phyloP scores from a whole-genome alignment of 2,888 invertebrate genomes.

The Orchestes rusci region DNA sequence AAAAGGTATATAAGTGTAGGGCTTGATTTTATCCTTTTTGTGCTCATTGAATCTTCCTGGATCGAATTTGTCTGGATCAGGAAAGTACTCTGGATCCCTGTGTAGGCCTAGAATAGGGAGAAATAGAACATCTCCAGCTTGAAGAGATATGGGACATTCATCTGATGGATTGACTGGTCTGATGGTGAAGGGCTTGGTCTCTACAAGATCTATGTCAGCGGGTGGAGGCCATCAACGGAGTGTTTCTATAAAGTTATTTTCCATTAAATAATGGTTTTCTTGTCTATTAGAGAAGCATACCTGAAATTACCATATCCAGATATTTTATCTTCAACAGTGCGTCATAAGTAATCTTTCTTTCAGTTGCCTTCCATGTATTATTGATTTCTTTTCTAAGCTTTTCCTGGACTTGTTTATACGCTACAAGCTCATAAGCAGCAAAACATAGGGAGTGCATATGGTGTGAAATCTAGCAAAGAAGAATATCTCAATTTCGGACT shows the following conservation, averaged over 20 bases:
- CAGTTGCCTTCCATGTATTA: slow-evolving; percentile 35
- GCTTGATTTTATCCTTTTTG: slow-evolving; percentile 42
- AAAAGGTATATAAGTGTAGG: slow-evolving; percentile 48
- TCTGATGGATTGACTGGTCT: slow-evolving; percentile 25
- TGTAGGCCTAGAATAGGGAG: slow-evolving; percentile 41
- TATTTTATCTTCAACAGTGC: slow-evolving; percentile 46
- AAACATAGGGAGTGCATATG: slow-evolving; percentile 47
- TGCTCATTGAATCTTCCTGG: slow-evolving; percentile 39
- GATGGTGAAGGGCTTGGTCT: slow-evolving; percentile 43
- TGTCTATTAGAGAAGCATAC: too few species aligned
- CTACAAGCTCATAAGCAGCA: slow-evolving; percentile 50
- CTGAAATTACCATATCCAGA: slow-evolving; percentile 47
- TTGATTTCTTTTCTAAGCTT: slow-evolving; percentile 50
- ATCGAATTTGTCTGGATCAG: slow-evolving; percentile 45
- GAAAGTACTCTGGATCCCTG: slow-evolving; percentile 41
- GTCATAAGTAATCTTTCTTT: slow-evolving; percentile 42
- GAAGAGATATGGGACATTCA: slow-evolving; percentile 29
- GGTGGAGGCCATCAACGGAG: too few species aligned
- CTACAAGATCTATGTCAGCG: slow-evolving; percentile 43
- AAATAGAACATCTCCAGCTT: slow-evolving; percentile 34
- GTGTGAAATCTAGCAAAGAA: slow-evolving; percentile 50
- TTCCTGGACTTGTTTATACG: slow-evolving; percentile 52
- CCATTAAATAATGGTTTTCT: too few species aligned
- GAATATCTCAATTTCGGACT: slow-evolving; percentile 37
- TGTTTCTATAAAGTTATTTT: too few species aligned